Evolutionary conservation across 2,797 vertebrate genomes (phyloP).

Genomic region (Microctenopoma stevenorrisi): DNA sequence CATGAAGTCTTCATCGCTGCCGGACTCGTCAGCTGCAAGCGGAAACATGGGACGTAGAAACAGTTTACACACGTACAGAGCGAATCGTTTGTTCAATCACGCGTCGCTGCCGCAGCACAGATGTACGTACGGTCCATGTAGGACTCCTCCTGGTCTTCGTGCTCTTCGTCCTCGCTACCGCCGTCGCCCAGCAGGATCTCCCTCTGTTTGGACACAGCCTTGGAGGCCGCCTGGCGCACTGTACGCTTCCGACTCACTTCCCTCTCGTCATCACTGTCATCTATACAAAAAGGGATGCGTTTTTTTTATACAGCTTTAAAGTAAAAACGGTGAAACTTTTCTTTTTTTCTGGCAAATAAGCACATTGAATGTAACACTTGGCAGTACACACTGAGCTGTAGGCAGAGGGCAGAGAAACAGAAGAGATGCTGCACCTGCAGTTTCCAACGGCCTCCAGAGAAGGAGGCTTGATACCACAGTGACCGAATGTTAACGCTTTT

Average conservation of each 20-base stretch:
- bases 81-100: not conserved
- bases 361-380: too few species aligned
- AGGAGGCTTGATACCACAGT: too few species aligned
- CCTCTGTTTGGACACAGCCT: constrained; percentile 97
- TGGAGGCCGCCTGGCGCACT: constrained; percentile 95
- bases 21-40: constrained; percentile 81
- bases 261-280: constrained; percentile 95
- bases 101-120: not conserved
- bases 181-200: constrained; percentile 96
- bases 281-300: constrained; percentile 50
- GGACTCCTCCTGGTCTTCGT: constrained; percentile 90
- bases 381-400: too few species aligned
- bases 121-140: constrained; percentile 91
- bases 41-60: not conserved
- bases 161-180: constrained; percentile 95
- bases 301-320: too few species aligned
- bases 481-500: too few species aligned
- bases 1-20: constrained; percentile 98
- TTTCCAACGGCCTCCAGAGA: too few species aligned
- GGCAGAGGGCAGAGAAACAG: too few species aligned
- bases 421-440: too few species aligned
- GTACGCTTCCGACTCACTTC: constrained; percentile 96
- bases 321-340: too few species aligned
- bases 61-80: too few species aligned
- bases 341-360: too few species aligned